Evolutionary conservation across 2,797 vertebrate genomes (phyloP), one percentile per base, ranked within the genome.

Genomic region (Girardinus metallicus): DNA sequence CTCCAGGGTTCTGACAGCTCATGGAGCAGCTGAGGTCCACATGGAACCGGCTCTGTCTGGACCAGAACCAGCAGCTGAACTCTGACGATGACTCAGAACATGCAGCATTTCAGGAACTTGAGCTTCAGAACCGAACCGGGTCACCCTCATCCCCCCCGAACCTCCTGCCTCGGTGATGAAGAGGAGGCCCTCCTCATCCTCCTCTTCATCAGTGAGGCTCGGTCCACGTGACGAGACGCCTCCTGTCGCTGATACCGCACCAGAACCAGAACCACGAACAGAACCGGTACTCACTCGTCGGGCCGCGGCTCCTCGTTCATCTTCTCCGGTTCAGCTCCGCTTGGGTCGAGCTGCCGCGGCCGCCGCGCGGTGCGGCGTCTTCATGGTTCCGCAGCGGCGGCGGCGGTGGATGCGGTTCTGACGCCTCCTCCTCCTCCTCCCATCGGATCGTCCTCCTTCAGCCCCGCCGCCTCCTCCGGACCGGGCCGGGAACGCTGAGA

Each of bases 291-390:
- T 95, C 89, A 96, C 95, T 96, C 95, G 93, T 96, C 94, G 85
- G 95, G 95, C 74, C 94, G 93, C 90, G 92, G 91, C 89, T 95
- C 94, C 85, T 95, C 95, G 87, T 79, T 95, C 96, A 96, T 96
- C 79, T 92, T 93, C 88, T 64, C 82, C 88, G 87, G 82, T 94
- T 95, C 94, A 95, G 88, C 95, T 94, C 89, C 85, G 89, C 83
- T 88, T 73, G 89, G 77, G 23, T 81, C 1, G 3, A 82, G 74
- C 92, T 92, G 88, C 92, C 88, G 83, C 92, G 89, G 86, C 83
- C 89, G 91, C 88, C 15, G 82, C 89, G 78, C 90, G 70, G 87
- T 72, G 89, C 90, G 90, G 87, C 46, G 90, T 89, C 93, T 89
- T 92, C 95, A 95, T 95, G 91, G 82, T 89, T 87, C 89, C 88